Base-by-base conservation (phyloP, 2,113 vertebrate genomes). In the Chroicocephalus ridibundus region DNA sequence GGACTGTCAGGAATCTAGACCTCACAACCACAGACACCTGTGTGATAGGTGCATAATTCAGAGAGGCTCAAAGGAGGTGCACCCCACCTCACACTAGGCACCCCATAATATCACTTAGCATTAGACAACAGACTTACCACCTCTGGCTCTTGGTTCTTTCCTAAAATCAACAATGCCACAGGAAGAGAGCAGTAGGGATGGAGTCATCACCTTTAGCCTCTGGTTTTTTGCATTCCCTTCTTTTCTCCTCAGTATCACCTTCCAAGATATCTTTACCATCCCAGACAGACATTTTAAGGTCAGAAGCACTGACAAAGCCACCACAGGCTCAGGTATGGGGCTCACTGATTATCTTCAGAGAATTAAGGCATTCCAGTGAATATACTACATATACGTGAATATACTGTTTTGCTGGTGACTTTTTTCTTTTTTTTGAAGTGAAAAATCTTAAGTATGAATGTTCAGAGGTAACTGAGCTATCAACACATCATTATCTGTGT, bases 21-120 rank as follows among this genome's bases (percentile, higher is more conserved):
- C 20, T 88, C 1, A 0, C 3, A 22, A 9, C 9, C 18, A 11
- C 27, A 92, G 62, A 77, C 32, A 57, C n/a, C 29, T n/a, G 6
- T 32, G 38, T 71, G 36, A 79, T 5, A 54, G 40, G 40, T 66
- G 14, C 7, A 3, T 40, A 54, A 81, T 40, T 66, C 40, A 44
- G 42, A 87, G 18, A 18, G 8, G 12, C 10, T 13, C 46, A 57
- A 54, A 74, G 60, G 62, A 78, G 0, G 0, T 8, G 22, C 42
- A 58, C 22, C 19, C 29, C n/a, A 42, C 12, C 11, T 78, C 36
- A 80, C 47, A 29, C 18, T 38, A 26, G 38, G 27, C 10, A 88
- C 16, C 9, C 25, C 7, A 11, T 13, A 74, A 22, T 4, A 54
- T 19, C 1, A 2, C 16, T 77, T 36, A 57, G 24, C 38, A 47